A percentile compares a stretch with the other conserved stretches of the same genome.
phyloP scores from a whole-genome alignment of 2,888 invertebrate species.

The Erebia ligea region DNA sequence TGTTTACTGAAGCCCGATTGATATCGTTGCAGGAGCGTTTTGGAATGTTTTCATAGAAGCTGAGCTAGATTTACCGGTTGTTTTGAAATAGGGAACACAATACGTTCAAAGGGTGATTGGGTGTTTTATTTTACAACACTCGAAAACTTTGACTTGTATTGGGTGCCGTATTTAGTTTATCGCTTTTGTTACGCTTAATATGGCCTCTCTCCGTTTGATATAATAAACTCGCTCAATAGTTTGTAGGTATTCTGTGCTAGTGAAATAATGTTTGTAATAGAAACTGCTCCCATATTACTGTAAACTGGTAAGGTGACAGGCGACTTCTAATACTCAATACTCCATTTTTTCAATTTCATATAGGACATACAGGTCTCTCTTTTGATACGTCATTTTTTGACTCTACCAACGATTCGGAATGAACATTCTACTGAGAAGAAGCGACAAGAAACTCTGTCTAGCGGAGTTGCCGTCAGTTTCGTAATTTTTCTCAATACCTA shows the following conservation, averaged over 20 bases:
- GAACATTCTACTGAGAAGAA: too few relatives aligned
- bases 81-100: conserved; percentile 7
- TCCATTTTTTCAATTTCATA: too few relatives aligned
- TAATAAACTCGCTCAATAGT: neutral
- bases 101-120: neutral
- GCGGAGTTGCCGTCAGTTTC: too few relatives aligned
- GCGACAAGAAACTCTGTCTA: too few relatives aligned
- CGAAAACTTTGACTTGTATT: neutral
- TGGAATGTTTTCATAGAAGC: conserved; percentile 12
- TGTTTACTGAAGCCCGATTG: conserved; percentile 18
- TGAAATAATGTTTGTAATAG: too few relatives aligned
- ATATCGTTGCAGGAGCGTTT: conserved; percentile 5
- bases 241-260: neutral
- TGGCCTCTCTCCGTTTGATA: neutral
- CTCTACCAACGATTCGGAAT: too few relatives aligned
- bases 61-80: conserved; percentile 5
- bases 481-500: too few relatives aligned
- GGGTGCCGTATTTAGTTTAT: neutral
- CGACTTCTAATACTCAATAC: too few relatives aligned
- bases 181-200: neutral
- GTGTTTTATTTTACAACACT: neutral
- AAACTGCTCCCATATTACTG: too few relatives aligned
- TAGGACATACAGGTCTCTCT: too few relatives aligned
- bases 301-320: too few relatives aligned
- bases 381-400: too few relatives aligned